phyloP scores from a whole-genome alignment of 2,113 vertebrate species.

The Cynopterus brachyotis region DNA sequence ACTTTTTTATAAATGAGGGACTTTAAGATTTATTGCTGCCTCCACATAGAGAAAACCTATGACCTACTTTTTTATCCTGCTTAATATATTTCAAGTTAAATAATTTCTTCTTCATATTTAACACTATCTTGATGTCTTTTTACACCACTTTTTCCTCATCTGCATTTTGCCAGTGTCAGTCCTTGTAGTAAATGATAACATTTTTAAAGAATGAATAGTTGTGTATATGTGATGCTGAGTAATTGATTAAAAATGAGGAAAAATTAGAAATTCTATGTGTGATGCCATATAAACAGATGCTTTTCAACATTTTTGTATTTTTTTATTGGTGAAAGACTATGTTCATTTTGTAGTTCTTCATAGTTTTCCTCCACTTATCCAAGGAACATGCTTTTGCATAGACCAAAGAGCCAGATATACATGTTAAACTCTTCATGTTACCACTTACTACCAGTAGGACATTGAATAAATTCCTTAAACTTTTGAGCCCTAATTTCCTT shows the following conservation, averaged over 20 bases:
- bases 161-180: not conserved
- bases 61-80: not conserved
- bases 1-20: not conserved
- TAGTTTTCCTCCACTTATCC: not conserved
- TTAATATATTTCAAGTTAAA: not conserved
- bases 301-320: not conserved
- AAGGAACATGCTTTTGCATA: not conserved
- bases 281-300: not conserved
- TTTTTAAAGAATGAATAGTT: not conserved
- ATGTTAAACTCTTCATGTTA: not conserved
- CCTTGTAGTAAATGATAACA: not conserved
- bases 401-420: not conserved
- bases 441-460: not conserved
- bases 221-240: not conserved
- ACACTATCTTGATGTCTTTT: not conserved
- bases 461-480: not conserved
- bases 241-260: not conserved
- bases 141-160: not conserved
- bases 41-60: not conserved
- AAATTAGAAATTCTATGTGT: not conserved
- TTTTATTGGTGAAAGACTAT: not conserved
- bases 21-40: not conserved
- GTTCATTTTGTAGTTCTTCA: not conserved
- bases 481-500: not conserved
- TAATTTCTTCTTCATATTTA: not conserved